Evolutionary conservation across 2,797 vertebrate genomes (phyloP).

Genomic region (Chelon labrosus): DNA sequence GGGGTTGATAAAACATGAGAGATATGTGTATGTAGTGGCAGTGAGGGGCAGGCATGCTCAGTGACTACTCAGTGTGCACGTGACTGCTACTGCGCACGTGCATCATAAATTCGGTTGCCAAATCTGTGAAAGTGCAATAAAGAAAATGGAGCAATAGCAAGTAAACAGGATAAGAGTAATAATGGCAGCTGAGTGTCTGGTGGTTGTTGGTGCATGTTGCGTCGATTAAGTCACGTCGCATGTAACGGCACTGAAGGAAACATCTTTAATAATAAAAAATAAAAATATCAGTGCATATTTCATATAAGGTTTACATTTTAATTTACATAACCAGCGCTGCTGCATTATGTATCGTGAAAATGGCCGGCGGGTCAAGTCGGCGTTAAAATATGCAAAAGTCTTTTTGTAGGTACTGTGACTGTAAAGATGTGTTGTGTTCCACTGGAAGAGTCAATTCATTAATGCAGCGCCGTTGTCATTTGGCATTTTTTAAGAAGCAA

Average conservation of each 20-base stretch:
- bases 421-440: conserved; percentile 45
- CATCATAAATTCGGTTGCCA: neutral
- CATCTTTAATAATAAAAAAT: neutral
- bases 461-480: conserved; percentile 54
- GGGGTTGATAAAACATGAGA: no score
- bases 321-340: conserved; percentile 20
- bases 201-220: neutral
- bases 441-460: conserved; percentile 52
- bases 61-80: neutral
- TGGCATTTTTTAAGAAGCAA: conserved; percentile 59
- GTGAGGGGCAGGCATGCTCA: no score
- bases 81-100: no score
- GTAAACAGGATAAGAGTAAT: neutral
- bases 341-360: conserved; percentile 37
- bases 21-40: no score
- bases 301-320: neutral
- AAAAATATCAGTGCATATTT: conserved; percentile 3
- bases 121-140: neutral
- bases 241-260: neutral
- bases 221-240: neutral
- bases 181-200: neutral
- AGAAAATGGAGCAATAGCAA: neutral
- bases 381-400: conserved; percentile 65
- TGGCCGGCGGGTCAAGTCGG: conserved; percentile 43
- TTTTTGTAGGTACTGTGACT: conserved; percentile 27